Base-by-base conservation (phyloP, 2,888 invertebrate genomes). In the Malacosoma neustria region DNA sequence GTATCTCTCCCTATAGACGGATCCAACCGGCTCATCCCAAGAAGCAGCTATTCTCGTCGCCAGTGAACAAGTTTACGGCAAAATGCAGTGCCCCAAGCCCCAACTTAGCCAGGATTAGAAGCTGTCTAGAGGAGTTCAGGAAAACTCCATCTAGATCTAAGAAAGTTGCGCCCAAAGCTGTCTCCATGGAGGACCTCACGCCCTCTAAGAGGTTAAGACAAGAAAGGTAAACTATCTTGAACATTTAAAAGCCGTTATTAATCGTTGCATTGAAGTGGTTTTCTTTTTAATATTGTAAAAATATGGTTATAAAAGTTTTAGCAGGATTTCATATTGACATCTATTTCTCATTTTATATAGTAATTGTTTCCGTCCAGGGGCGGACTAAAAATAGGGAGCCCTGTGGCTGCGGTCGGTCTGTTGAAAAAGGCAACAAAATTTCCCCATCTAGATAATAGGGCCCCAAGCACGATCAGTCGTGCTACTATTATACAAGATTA, bases 101-200 rank as follows among this genome's bases (percentile, higher is more conserved):
- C 11, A 66, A 79, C 53, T 46, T 82, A 36, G 57, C 61, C 11
- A 52, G 76, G 36, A 66, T 84, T 39, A 57, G 67, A 29, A 72
- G 61, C 57, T 82, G 82, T 43, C 62, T 84, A 5, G 68, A 73
- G 13, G 68, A 76, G 47, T 72, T 60, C 41, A 46, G 42, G 32
- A 42, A 48, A 35, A 47, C 57, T 3, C 56, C 57, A 0, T 42
- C 43, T 7, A 48, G 61, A n/a, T 57, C 61, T 0, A 45, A 42
- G 7, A 62, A 63, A 37, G 64, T 67, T 29, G 61, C 64, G 1
- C 61, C 74, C 22, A 85, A 84, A 37, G 80, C 80, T 0, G 62
- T 62, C 1, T 85, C 84, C 0, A 80, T 85, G 80, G 84, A 85
- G 34, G 82, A 85, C 43, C 53, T 85, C 32, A 84, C 84, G 6